Base-by-base conservation (phyloP, 2,113 vertebrate species). In the Acrocephalus arundinaceus region DNA sequence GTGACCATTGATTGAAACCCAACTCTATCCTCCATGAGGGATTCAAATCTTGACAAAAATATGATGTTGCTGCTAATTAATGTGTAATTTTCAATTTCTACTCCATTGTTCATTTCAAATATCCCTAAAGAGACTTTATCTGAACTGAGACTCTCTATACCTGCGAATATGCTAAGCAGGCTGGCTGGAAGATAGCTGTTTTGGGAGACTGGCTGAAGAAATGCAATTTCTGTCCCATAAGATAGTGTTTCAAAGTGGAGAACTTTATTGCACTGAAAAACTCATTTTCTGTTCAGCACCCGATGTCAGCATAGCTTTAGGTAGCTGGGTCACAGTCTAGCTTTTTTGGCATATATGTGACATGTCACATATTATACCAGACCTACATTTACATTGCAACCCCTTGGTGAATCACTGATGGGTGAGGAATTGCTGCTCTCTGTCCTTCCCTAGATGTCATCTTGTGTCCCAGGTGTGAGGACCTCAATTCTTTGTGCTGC, bases 271-370 rank as follows among this genome's bases (percentile, higher is more conserved):
- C 39, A 49, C 37, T 49, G 58, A 41, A 84, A 77, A 77, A 13
- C 17, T 66, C 19, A 27, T 92, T 85, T 93, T 91, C 39, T 63
- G 7, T 71, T 96, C 70, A 87, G 77, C 90, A 87, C 61, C 85
- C 93, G 77, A 66, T 85, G 85, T 87, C 92, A 94, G 82, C 77
- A 94, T 52, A 94, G 46, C 37, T 78, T 93, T 87, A 67, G 37
- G 59, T n/a, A 84, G 55, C 31, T 93, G 94, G 43, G 49, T 90
- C 23, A 45, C 43, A 54, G n/a, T 70, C 51, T 54, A 43, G 55
- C 4, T 55, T 66, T 80, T 73, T 61, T 35, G 17, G 35, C 65
- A n/a, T 46, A 35, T 23, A 20, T 37, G 25, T 18, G 46, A 19
- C 41, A 55, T 0, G 0, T 81, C 37, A 41, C 19, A 16, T 2